phyloP scores from a whole-genome alignment of 1,140 invertebrate species.

The Bombus consobrinus region DNA sequence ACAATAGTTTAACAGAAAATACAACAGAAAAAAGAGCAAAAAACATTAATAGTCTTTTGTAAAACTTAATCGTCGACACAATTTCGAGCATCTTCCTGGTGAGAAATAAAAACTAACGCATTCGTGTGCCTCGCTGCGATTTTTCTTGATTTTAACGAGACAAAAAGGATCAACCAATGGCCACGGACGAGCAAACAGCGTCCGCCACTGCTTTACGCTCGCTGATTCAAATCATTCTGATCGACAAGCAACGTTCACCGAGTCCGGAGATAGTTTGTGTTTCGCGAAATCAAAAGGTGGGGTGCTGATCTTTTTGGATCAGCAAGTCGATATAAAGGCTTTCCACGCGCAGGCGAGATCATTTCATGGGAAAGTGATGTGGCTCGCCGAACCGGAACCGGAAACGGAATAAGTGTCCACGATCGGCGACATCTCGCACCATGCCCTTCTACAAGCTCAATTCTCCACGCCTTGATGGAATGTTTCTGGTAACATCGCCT shows the following conservation, averaged over 20 bases:
- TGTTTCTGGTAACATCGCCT: background rate
- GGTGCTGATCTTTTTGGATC: constrained; percentile 55
- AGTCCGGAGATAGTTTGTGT: background rate
- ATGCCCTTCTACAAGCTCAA: constrained; percentile 72
- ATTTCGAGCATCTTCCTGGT: background rate
- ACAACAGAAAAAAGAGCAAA: background rate
- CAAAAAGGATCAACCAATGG: background rate
- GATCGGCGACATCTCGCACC: constrained; percentile 46
- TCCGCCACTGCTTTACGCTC: constrained; percentile 49
- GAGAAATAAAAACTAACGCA: background rate
- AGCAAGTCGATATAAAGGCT: constrained; percentile 77
- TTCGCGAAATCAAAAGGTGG: constrained; percentile 25
- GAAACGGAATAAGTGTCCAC: constrained; percentile 44
- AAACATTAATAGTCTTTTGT: background rate
- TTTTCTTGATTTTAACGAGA: constrained; percentile 9
- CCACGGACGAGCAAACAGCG: constrained; percentile 24
- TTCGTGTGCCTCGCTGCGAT: no score
- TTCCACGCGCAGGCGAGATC: constrained; percentile 66
- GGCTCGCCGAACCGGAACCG: constrained; percentile 50
- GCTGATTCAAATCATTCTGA: constrained; percentile 51
- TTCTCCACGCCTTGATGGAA: background rate
- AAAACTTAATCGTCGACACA: background rate
- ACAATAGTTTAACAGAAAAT: no score
- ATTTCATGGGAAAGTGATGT: constrained; percentile 78
- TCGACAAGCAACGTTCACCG: constrained; percentile 6